These are phyloP conservation scores for Micronycteris hirsuta DNA, from an alignment of 2,113 vertebrate species.

Conservation along the genomic window DNA sequence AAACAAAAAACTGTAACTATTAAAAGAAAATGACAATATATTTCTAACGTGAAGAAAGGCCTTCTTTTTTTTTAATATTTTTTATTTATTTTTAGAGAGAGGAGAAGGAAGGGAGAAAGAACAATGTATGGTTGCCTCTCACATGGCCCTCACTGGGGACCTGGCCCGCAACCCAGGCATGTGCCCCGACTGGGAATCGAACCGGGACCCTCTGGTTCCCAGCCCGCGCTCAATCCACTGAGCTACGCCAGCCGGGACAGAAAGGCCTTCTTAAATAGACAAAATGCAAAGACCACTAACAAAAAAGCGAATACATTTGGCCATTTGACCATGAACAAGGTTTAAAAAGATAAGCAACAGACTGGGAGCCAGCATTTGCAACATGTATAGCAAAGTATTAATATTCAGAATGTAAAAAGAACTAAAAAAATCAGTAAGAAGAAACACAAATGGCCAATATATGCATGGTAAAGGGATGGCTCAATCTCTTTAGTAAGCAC, in stretches of 20 bases:
- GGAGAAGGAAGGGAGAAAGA: too few relatives aligned
- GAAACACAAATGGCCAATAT: not conserved
- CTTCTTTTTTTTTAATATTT: too few relatives aligned
- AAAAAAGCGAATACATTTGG: not conserved
- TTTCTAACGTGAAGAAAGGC: conserved; percentile 7
- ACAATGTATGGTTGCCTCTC: too few relatives aligned
- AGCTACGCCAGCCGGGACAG: too few relatives aligned
- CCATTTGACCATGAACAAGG: not conserved
- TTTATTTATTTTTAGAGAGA: too few relatives aligned
- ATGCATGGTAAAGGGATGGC: not conserved
- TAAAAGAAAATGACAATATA: not conserved
- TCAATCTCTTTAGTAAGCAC: not conserved
- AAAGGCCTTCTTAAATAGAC: conserved; percentile 3
- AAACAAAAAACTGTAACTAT: not conserved
- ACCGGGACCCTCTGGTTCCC: too few relatives aligned
- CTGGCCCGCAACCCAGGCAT: too few relatives aligned
- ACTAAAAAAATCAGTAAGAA: conserved; percentile 1
- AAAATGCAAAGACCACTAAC: not conserved
- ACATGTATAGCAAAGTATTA: not conserved
- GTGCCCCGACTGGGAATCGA: too few relatives aligned
- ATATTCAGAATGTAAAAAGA: not conserved
- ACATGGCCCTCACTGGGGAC: too few relatives aligned
- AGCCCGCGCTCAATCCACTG: too few relatives aligned
- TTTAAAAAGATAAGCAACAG: not conserved
- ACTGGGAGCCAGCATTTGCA: not conserved